A percentile compares a stretch with the other conserved stretches of the same genome.
Conservation (phyloP, 37 sponge, comb jelly and placozoan genomes). For the Amphimedon queenslandica region DNA sequence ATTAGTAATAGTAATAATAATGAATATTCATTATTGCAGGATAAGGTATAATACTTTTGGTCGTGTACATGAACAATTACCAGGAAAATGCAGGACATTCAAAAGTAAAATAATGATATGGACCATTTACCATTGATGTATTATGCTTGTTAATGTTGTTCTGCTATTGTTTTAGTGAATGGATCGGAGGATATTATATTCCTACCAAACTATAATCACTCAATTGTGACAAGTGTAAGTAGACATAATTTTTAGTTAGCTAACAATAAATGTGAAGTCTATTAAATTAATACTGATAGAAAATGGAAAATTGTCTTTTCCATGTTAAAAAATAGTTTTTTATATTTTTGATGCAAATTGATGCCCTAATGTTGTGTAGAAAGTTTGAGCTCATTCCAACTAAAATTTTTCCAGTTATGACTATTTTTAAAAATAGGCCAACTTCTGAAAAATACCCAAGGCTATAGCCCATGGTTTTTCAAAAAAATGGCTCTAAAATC, state of each 20-base stretch:
- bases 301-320: no score
- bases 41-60: neutral
- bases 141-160: neutral
- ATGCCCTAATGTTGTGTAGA: no score
- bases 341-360: no score
- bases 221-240: conserved; percentile 41
- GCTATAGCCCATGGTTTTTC: no score
- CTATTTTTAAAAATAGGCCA: no score
- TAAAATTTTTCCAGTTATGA: no score
- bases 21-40: neutral
- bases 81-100: conserved; percentile 27
- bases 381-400: no score
- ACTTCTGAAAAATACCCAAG: no score
- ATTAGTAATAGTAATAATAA: neutral
- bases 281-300: neutral
- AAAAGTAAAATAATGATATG: conserved; percentile 9
- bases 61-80: conserved; percentile 8
- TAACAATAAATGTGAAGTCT: no score
- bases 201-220: conserved; percentile 36
- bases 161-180: conserved; percentile 17
- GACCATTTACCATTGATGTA: neutral
- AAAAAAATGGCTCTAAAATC: no score
- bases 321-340: no score
- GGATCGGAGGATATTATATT: conserved; percentile 39
- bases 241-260: no score